A percentile compares a stretch with the other conserved stretches of the same genome.
These are phyloP conservation scores for Pluvianellus socialis DNA, from an alignment of 2,113 vertebrate genomes.

Conservation along the genomic window DNA sequence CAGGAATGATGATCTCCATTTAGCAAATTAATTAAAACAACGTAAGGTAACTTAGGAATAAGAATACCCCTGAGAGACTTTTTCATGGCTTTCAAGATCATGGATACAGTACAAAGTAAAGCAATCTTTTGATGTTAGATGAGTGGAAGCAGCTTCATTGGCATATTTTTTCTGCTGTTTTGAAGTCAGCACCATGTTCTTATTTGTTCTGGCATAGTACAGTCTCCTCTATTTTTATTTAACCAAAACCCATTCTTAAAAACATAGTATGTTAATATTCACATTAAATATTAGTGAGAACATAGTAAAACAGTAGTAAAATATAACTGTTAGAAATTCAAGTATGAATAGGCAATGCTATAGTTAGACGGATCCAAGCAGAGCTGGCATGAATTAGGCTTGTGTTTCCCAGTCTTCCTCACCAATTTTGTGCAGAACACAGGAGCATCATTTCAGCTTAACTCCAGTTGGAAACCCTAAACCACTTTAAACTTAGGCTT, in stretches of 20 bases:
- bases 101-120: slow-evolving; percentile 66
- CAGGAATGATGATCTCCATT: slow-evolving; percentile 53
- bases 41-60: slow-evolving; percentile 46
- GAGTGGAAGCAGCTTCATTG: slow-evolving; percentile 35
- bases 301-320: neutral
- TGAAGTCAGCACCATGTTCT: slow-evolving; percentile 44
- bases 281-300: slow-evolving; percentile 14
- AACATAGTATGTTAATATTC: neutral
- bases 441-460: neutral
- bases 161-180: slow-evolving; percentile 37
- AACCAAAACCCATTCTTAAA: slow-evolving; percentile 12
- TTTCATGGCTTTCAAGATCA: slow-evolving; percentile 45
- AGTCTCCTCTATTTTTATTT: slow-evolving; percentile 45
- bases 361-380: neutral
- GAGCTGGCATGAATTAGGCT: neutral
- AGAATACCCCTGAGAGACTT: slow-evolving; percentile 39
- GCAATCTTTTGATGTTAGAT: slow-evolving; percentile 62
- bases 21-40: slow-evolving; percentile 69
- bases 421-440: neutral
- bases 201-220: slow-evolving; percentile 27
- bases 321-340: neutral
- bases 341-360: neutral
- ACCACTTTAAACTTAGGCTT: neutral
- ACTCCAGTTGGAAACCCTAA: neutral
- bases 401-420: neutral